These are phyloP conservation scores for Venusia cambrica DNA, from an alignment of 2,888 invertebrate genomes.

Conservation along the genomic window DNA sequence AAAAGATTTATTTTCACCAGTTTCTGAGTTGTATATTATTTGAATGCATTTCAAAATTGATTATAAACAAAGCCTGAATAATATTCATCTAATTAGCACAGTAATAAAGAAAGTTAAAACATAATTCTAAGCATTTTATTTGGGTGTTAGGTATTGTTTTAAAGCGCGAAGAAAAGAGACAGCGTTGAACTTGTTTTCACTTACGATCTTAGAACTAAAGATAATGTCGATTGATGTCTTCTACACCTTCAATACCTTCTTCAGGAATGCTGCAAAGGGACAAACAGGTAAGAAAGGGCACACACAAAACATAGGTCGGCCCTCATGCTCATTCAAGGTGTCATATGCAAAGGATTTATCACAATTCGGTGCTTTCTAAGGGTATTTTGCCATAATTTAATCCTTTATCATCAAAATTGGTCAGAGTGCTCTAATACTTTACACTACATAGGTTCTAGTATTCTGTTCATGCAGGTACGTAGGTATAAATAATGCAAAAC, in stretches of 20 bases:
- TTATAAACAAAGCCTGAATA: conserved; percentile 12
- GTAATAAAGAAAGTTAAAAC: conserved; percentile 28
- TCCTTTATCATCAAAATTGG: too few relatives aligned
- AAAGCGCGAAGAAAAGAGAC: conserved; percentile 43
- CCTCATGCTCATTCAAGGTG: conserved; percentile 37
- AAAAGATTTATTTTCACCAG: too few relatives aligned
- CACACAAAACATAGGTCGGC: conserved; percentile 48
- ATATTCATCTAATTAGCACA: conserved; percentile 25
- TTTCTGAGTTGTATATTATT: too few relatives aligned
- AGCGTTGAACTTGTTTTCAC: conserved; percentile 52
- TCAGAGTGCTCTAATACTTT: too few relatives aligned
- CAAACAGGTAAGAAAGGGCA: conserved; percentile 56
- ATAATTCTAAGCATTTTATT: conserved; percentile 6
- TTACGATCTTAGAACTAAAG: conserved; percentile 82
- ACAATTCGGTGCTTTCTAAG: conserved; percentile 11
- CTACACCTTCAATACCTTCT: conserved; percentile 88
- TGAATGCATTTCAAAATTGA: too few relatives aligned
- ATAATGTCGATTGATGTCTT: conserved; percentile 64
- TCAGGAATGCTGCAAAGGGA: conserved; percentile 88
- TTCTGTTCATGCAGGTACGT: conserved; percentile 3
- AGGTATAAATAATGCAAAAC: conserved; percentile 1
- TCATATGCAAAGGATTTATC: conserved; percentile 16
- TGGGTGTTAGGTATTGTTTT: conserved; percentile 15
- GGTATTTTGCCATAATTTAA: too few relatives aligned
- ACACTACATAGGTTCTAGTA: neutral